These are phyloP conservation scores for Rhyacichthys aspro DNA, from an alignment of 2,797 vertebrate genomes.

Conservation along the genomic window DNA sequence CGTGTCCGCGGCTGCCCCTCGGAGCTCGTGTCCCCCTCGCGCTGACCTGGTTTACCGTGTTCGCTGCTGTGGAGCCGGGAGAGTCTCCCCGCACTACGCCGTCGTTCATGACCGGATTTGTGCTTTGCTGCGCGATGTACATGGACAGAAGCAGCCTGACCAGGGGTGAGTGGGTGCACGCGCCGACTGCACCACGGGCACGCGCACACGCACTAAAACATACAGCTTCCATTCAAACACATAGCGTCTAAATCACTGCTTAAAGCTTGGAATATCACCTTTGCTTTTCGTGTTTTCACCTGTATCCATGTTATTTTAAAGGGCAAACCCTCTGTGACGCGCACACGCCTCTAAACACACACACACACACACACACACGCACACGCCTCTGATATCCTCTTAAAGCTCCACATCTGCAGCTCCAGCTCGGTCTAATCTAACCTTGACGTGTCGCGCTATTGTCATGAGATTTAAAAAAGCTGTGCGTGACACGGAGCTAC, in stretches of 20 bases:
- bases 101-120: conserved; percentile 85
- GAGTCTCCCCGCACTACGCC: conserved; percentile 69
- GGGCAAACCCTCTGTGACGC: conserved; percentile 2
- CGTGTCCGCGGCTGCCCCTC: neutral
- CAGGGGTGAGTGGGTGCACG: conserved; percentile 74
- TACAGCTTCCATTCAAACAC: neutral
- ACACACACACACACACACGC: neutral
- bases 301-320: neutral
- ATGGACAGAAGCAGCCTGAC: conserved; percentile 85
- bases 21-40: conserved; percentile 5
- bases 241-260: neutral
- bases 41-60: conserved; percentile 53
- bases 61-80: conserved; percentile 73
- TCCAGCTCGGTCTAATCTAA: conserved; percentile 1
- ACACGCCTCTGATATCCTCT: neutral
- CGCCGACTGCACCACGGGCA: neutral
- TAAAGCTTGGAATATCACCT: neutral
- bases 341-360: neutral
- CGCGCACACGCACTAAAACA: neutral
- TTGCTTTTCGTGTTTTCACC: neutral
- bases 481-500: neutral
- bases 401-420: conserved; percentile 10
- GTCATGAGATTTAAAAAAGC: conserved; percentile 4
- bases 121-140: conserved; percentile 86
- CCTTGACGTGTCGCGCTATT: conserved; percentile 1